A percentile compares a stretch with the other conserved stretches of the same genome.
phyloP scores from a whole-genome alignment of 2,113 vertebrate species.

The Embiotoca jacksoni region DNA sequence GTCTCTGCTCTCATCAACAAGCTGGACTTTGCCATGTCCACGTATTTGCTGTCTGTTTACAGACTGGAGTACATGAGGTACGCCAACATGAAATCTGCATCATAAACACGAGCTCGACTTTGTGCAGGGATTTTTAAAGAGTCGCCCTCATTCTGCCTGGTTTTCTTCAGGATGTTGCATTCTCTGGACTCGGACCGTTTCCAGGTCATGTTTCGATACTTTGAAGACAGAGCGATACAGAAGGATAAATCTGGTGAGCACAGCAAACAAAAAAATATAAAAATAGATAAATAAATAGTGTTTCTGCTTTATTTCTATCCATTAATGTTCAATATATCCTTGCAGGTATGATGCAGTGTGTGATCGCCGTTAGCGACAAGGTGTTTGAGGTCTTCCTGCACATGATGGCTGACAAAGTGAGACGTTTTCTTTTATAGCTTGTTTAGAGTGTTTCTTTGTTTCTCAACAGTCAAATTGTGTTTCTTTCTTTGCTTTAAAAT shows the following conservation, averaged over 20 bases:
- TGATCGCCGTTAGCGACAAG: slow-evolving; percentile 96
- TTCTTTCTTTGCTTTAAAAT: too few species aligned
- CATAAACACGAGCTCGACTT: background rate
- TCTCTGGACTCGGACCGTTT: slow-evolving; percentile 95
- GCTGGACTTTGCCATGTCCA: slow-evolving; percentile 99
- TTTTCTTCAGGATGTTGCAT: slow-evolving; percentile 87
- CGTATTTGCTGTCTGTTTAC: slow-evolving; percentile 96
- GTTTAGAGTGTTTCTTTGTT: too few species aligned
- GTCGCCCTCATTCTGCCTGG: background rate
- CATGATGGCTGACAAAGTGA: slow-evolving; percentile 97
- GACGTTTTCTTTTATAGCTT: background rate
- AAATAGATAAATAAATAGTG: background rate
- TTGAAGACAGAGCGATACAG: slow-evolving; percentile 98
- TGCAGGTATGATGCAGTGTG: slow-evolving; percentile 99
- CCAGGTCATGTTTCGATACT: slow-evolving; percentile 99
- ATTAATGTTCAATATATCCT: background rate
- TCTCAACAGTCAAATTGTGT: too few species aligned
- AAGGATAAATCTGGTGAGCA: slow-evolving; percentile 97
- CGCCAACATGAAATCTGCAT: background rate
- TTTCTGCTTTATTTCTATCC: background rate
- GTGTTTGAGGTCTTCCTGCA: slow-evolving; percentile 97
- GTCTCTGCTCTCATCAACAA: slow-evolving; percentile 96
- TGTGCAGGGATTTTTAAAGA: too few species aligned
- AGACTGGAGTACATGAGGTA: slow-evolving; percentile 99
- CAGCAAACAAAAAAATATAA: too few species aligned